Base-by-base conservation (phyloP, 2,113 vertebrate genomes). In the Saccopteryx leptura region DNA sequence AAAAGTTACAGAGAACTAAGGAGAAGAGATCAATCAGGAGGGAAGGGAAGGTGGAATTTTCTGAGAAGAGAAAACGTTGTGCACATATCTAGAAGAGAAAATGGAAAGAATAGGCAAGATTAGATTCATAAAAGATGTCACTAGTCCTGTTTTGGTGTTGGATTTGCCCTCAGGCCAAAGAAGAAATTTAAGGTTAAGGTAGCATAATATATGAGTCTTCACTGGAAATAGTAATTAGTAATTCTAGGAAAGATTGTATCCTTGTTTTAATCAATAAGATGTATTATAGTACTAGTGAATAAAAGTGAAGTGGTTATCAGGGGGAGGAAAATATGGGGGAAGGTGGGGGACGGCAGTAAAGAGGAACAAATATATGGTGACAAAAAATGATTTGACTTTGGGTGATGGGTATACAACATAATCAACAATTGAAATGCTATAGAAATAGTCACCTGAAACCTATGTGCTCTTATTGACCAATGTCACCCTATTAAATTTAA, bases 231-330 rank as follows among this genome's bases (percentile, higher is more conserved):
- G 18, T 69, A 65, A 46, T 17, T n/a, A 26, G 56, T 21, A 54
- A 91, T 83, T 91, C 26, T 88, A 68, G 21, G 58, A 93, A 93
- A 88, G 24, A 95, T 0, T 9, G 1, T n/a, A 1, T 68, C 79
- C 91, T 72, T 88, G n/a, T 91, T 63, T 84, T 84, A 15, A 84
- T 79, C 50, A 60, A 31, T 21, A 72, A 88, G 46, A 74, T 7
- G 17, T 15, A 61, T 79, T 58, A 84, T 28, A 71, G 31, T 39
- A 65, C 23, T 31, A 78, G 24, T 74, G 78, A 39, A 39, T 39
- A 39, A 39, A 39, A 39, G 39, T 39, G 39, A 39, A 39, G 39
- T 39, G 39, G 39, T 39, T 39, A 39, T 39, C 39, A 39, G 39
- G 39, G 39, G 39, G 39, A 39, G 39, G 39, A 39, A 39, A 39